A percentile compares a stretch with the other conserved stretches of the same genome.
These are phyloP conservation scores for Chanos chanos DNA, from an alignment of 2,797 vertebrate species.

Conservation along the genomic window DNA sequence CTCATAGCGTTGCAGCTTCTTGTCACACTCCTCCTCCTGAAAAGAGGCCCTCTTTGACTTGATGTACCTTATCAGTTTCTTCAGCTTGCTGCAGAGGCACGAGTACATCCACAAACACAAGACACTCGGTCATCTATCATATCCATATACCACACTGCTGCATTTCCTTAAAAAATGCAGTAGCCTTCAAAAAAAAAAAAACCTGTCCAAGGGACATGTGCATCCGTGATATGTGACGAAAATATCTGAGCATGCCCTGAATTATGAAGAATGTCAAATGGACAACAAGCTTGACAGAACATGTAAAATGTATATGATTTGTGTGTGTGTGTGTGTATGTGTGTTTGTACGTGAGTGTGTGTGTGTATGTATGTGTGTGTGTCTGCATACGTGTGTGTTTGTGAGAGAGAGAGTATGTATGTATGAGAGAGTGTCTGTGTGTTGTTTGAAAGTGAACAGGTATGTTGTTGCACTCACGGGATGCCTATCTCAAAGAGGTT, in stretches of 20 bases:
- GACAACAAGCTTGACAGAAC: too few relatives aligned
- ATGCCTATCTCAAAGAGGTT: conserved; percentile 97
- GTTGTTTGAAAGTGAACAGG: neutral
- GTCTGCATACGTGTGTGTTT: neutral
- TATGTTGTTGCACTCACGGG: conserved; percentile 77
- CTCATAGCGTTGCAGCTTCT: conserved; percentile 85
- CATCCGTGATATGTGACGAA: too few relatives aligned
- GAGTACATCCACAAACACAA: too few relatives aligned
- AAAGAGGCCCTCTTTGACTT: conserved; percentile 77
- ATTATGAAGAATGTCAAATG: too few relatives aligned
- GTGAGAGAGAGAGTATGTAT: neutral
- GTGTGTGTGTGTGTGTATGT: too few relatives aligned
- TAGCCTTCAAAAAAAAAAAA: too few relatives aligned
- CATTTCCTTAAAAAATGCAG: too few relatives aligned
- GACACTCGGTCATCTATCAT: too few relatives aligned
- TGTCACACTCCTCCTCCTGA: conserved; percentile 81
- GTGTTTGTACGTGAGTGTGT: neutral
- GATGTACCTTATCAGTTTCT: conserved; percentile 91
- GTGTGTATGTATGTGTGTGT: neutral
- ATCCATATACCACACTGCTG: too few relatives aligned
- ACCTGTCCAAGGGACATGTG: too few relatives aligned
- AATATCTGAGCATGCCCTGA: too few relatives aligned
- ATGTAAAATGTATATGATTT: too few relatives aligned
- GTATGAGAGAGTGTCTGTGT: neutral
- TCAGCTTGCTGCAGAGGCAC: conserved; percentile 83